Percentiles rank a stretch among this genome's conserved stretches.
These are phyloP conservation scores for Ichneumon xanthorius DNA, from an alignment of 2,888 invertebrate species.

Conservation along the genomic window DNA sequence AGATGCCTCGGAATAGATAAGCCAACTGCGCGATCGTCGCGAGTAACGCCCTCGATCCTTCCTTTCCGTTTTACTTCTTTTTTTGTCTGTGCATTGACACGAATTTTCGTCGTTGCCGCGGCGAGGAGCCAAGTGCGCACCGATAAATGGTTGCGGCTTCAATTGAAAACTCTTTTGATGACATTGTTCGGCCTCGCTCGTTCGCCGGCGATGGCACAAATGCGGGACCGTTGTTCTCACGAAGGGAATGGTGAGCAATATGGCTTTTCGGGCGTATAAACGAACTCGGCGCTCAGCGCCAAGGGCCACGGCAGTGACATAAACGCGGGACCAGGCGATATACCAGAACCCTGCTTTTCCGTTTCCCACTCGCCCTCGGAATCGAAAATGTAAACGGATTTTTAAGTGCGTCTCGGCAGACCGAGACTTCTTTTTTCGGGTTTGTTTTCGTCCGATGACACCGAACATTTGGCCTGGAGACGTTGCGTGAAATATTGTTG, in stretches of 20 bases:
- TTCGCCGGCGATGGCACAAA: neutral
- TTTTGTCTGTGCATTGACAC: neutral
- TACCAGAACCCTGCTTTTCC: conserved; percentile 44
- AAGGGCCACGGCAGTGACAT: conserved; percentile 28
- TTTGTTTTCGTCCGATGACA: conserved; percentile 78
- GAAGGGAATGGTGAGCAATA: neutral
- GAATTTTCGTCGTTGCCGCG: neutral
- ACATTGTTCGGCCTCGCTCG: neutral
- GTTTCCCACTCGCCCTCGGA: neutral
- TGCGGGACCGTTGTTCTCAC: conserved; percentile 16
- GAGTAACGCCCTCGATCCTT: conserved; percentile 13
- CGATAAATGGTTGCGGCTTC: neutral
- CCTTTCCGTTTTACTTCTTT: neutral
- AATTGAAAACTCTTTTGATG: neutral
- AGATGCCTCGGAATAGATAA: conserved; percentile 79
- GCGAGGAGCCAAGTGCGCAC: neutral
- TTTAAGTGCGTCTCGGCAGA: conserved; percentile 5
- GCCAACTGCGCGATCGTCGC: conserved; percentile 28
- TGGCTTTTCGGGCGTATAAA: conserved; percentile 1
- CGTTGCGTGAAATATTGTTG: conserved; percentile 56
- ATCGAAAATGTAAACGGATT: conserved; percentile 7
- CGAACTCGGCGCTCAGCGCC: neutral
- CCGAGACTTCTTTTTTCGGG: conserved; percentile 65
- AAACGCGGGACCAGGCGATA: conserved; percentile 61
- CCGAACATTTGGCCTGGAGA: conserved; percentile 78